Base-by-base conservation (phyloP, 2,888 invertebrate genomes). In the Mechanitis mazaeus region DNA sequence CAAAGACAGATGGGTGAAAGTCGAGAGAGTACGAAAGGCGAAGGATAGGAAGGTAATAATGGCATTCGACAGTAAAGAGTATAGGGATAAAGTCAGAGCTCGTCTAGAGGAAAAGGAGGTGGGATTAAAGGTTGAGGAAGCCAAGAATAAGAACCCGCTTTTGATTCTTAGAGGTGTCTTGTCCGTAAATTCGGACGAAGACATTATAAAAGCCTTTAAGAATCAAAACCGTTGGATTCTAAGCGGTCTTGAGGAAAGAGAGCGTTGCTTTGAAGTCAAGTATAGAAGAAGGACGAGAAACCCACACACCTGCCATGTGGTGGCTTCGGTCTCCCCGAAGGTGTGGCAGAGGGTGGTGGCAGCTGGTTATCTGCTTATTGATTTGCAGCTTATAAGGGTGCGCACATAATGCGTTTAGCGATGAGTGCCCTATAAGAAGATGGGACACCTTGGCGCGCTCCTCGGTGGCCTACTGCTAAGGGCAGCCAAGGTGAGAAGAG, bases 401-500 rank as follows among this genome's bases (percentile, higher is more conserved):
- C 1, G 28, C n/a, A 11, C 56, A 45, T 66, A 59, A 46, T 2
- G 66, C 66, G 0, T 67, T 65, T 56, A 57, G 59, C 45, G 11
- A 28, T 12, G 58, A 56, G 0, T 72, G 71, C 57, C 65, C 45
- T 0, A 58, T 58, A 7, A 33, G 64, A 0, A 70, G 55, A 33
- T 72, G 72, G 74, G 74, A 74, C 11, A 33, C 31, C 0, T 67
- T 71, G 67, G 72, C 73, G 3, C 45, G 74, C 0, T 28, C 46
- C 2, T 33, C 12, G 2, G 54, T 59, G 1, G 28, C 46, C n/a
- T 3, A 20, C 33, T 70, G 68, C 67, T 72, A 68, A 71, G 45
- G 64, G 59, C 50, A 55, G 47, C 42, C 45, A 35, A 31, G 60
- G 31, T 2, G 46, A 47, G 45, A 42, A 12, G 9, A 3, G 2